Evolutionary conservation across 2,113 vertebrate species (phyloP).

Genomic region (Athene noctua): DNA sequence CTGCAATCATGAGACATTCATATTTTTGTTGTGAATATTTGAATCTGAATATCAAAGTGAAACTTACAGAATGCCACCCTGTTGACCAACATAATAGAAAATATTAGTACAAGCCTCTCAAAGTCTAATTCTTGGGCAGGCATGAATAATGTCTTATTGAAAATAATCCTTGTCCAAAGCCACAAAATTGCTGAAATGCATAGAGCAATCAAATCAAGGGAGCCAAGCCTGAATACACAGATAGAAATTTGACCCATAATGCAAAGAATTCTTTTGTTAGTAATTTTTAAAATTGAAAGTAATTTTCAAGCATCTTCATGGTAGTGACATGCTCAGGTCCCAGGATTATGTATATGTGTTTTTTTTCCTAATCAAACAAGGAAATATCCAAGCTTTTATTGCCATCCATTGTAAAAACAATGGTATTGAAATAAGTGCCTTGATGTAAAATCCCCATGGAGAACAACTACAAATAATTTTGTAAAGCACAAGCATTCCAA

Average conservation of each 20-base stretch:
- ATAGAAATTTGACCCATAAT: slow-evolving; percentile 1
- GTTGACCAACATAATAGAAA: slow-evolving; percentile 67
- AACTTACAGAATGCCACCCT: slow-evolving; percentile 49
- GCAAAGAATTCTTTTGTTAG: slow-evolving; percentile 10
- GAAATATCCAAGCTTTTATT: background rate
- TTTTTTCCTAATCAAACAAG: slow-evolving; percentile 17
- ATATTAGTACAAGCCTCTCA: slow-evolving; percentile 54
- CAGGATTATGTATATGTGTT: background rate
- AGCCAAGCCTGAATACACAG: background rate
- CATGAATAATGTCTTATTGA: slow-evolving; percentile 45
- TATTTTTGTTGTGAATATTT: slow-evolving; percentile 60
- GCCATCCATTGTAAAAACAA: background rate
- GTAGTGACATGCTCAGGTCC: background rate
- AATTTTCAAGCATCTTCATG: background rate
- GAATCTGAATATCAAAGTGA: slow-evolving; percentile 63
- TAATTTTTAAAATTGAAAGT: slow-evolving; percentile 30
- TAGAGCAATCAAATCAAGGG: slow-evolving; percentile 50
- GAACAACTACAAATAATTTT: slow-evolving; percentile 3
- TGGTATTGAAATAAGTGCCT: background rate
- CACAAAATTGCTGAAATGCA: slow-evolving; percentile 29
- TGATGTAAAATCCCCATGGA: background rate
- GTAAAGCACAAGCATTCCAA: background rate
- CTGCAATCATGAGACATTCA: slow-evolving; percentile 66
- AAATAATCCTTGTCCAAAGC: slow-evolving; percentile 52
- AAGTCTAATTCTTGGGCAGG: slow-evolving; percentile 42